Evolutionary conservation across 2,797 vertebrate species (phyloP).

Genomic region (Aeoliscus strigatus): DNA sequence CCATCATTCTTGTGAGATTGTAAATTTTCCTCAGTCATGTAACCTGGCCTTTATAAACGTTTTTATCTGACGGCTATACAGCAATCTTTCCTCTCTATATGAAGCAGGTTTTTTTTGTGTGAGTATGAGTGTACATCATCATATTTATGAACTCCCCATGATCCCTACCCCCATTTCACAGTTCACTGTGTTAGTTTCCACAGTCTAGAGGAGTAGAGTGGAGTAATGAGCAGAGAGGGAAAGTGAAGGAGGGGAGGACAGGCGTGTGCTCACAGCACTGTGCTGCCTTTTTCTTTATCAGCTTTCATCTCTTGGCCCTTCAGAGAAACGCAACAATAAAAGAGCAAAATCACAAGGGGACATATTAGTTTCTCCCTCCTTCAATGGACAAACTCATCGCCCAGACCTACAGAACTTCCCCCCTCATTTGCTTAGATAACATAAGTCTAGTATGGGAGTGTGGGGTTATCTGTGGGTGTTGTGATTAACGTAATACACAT

Average conservation of each 20-base stretch:
- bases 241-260: conserved; percentile 30
- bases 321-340: conserved; percentile 56
- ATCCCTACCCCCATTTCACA: conserved; percentile 35
- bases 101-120: conserved; percentile 11
- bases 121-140: conserved; percentile 17
- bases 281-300: conserved; percentile 52
- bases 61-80: too few species aligned
- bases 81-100: conserved; percentile 13
- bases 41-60: conserved; percentile 12
- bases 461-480: conserved; percentile 25
- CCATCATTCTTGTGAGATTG: conserved; percentile 24
- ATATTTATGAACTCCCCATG: conserved; percentile 51
- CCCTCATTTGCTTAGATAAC: conserved; percentile 22
- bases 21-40: conserved; percentile 22
- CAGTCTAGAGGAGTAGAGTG: conserved; percentile 27
- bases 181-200: conserved; percentile 42
- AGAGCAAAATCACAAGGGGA: conserved; percentile 50
- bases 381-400: conserved; percentile 34
- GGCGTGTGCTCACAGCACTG: conserved; percentile 36
- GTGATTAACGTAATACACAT: conserved; percentile 35
- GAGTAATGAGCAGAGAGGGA: conserved; percentile 34
- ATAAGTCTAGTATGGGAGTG: conserved; percentile 10
- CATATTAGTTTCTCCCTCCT: conserved; percentile 54
- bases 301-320: conserved; percentile 61
- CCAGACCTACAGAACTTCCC: conserved; percentile 25